These are phyloP conservation scores for Sebastes hubbsi DNA, from an alignment of 2,797 vertebrate species.

Conservation along the genomic window DNA sequence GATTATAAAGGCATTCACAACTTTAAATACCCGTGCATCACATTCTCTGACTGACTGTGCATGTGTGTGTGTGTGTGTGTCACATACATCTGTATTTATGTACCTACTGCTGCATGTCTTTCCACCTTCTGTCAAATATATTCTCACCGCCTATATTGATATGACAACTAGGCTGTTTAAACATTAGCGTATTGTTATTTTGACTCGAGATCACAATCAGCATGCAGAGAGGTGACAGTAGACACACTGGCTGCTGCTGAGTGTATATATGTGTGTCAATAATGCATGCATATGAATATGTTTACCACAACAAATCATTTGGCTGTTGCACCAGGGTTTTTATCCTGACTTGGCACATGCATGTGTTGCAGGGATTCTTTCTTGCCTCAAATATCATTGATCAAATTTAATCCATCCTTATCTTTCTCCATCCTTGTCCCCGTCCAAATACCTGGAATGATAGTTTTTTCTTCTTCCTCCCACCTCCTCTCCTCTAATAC, in stretches of 20 bases:
- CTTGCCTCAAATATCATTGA: constrained; percentile 59
- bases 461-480: constrained; percentile 35
- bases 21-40: constrained; percentile 74
- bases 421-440: constrained; percentile 46
- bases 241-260: constrained; percentile 50
- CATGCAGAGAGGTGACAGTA: constrained; percentile 59
- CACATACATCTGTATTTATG: constrained; percentile 48
- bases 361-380: constrained; percentile 12
- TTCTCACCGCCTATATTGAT: constrained; percentile 46
- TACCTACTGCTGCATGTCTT: constrained; percentile 34
- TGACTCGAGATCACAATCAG: constrained; percentile 72
- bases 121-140: constrained; percentile 63
- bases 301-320: constrained; percentile 68
- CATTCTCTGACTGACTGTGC: constrained; percentile 32
- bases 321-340: constrained; percentile 30
- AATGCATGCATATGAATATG: constrained; percentile 73
- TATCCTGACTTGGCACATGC: constrained; percentile 47
- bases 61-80: constrained; percentile 18
- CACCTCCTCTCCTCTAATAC: constrained; percentile 55
- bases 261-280: constrained; percentile 67
- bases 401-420: constrained; percentile 55
- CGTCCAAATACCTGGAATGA: constrained; percentile 60
- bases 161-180: constrained; percentile 71
- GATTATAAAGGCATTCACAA: constrained; percentile 76
- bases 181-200: constrained; percentile 73